A percentile compares a stretch with the other conserved stretches of the same genome.
phyloP scores from a whole-genome alignment of 2,888 invertebrate genomes.

The Brachycybe producta region DNA sequence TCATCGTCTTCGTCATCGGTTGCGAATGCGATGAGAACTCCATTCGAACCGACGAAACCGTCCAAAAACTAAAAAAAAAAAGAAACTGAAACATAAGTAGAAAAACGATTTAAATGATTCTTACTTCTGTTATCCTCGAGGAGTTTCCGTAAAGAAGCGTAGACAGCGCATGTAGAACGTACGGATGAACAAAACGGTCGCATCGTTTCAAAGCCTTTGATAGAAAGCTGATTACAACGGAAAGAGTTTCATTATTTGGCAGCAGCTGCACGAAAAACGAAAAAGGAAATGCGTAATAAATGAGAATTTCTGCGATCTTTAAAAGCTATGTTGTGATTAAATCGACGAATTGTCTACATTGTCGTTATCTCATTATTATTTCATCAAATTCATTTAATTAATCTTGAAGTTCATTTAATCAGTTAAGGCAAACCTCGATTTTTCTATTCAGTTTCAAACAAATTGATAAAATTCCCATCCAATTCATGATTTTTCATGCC shows the following conservation, averaged over 20 bases:
- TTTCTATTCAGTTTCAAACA: too few species aligned
- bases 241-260: constrained; percentile 1
- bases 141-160: constrained; percentile 8
- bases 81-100: not conserved
- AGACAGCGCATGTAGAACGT: not conserved
- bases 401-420: too few species aligned
- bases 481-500: too few species aligned
- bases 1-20: constrained; percentile 1
- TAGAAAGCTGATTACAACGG: not conserved
- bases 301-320: too few species aligned
- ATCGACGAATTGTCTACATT: too few species aligned
- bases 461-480: too few species aligned
- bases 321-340: too few species aligned
- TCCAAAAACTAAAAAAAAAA: constrained; percentile 13
- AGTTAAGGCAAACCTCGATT: too few species aligned
- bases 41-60: constrained; percentile 1
- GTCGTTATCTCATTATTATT: too few species aligned
- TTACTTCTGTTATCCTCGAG: not conserved
- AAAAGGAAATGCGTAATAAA: too few species aligned
- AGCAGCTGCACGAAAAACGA: not conserved
- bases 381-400: too few species aligned
- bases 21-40: not conserved
- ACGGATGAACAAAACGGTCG: constrained; percentile 4
- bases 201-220: not conserved
- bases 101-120: too few species aligned